phyloP scores from a whole-genome alignment of 37 sponge, comb jelly and placozoan genomes.

The Halisarca cf. caerulea region DNA sequence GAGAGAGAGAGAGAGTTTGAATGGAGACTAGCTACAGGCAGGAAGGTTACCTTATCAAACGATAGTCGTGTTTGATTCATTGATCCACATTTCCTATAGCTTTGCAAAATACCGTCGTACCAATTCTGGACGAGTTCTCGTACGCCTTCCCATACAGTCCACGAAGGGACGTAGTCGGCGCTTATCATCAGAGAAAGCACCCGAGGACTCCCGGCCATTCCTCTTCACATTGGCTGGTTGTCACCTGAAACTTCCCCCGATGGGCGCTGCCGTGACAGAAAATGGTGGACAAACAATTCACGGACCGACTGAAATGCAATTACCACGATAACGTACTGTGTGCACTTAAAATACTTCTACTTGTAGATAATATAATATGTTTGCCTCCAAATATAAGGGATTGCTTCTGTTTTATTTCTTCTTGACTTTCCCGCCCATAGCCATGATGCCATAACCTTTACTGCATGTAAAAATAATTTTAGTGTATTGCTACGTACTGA shows the following conservation, averaged over 20 bases:
- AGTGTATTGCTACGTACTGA: no score
- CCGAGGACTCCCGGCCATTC: background rate
- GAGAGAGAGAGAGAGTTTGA: background rate
- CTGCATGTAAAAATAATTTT: no score
- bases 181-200: conserved; percentile 34
- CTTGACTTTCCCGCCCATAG: no score
- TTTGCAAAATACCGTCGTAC: conserved; percentile 56
- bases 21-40: background rate
- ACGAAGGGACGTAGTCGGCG: conserved; percentile 36
- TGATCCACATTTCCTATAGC: background rate
- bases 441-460: no score
- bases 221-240: background rate
- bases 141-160: conserved; percentile 73
- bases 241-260: background rate
- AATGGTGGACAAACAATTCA: no score
- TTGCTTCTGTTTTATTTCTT: no score
- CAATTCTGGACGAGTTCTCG: conserved; percentile 71
- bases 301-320: no score
- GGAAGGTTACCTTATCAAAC: background rate
- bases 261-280: no score
- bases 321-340: no score
- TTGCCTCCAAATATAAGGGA: no score
- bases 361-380: no score
- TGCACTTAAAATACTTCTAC: no score
- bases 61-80: background rate